Conservation (phyloP, 2,888 invertebrate genomes). For the Dynastes maya region DNA sequence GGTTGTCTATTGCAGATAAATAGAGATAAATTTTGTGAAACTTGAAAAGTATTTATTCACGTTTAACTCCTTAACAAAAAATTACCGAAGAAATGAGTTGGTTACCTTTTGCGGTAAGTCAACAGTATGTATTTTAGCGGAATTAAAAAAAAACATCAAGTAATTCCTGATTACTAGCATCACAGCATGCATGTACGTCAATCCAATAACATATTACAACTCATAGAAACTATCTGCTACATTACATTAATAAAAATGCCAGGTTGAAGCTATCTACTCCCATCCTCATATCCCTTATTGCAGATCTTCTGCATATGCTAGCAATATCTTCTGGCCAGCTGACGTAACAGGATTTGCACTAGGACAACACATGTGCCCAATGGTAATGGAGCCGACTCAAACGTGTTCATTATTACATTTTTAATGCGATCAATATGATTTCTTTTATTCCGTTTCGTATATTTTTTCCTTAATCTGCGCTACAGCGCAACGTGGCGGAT, state of each 20-base stretch:
- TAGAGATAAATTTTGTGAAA: no score
- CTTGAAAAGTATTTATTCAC: no score
- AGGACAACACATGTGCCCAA: conserved; percentile 60
- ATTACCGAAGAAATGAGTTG: no score
- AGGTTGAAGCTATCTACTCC: conserved; percentile 1
- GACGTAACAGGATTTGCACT: conserved; percentile 61
- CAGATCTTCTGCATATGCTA: conserved; percentile 62
- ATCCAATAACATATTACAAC: no score
- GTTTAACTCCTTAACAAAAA: no score
- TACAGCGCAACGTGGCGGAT: conserved; percentile 5
- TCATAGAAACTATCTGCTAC: no score
- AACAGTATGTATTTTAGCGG: no score
- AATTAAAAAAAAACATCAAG: no score
- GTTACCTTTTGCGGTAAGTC: no score
- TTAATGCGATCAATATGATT: conserved; percentile 60
- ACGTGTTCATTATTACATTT: conserved; percentile 62
- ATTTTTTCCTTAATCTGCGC: conserved; percentile 30
- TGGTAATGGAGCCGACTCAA: conserved; percentile 59
- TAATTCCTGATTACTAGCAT: no score
- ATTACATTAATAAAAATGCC: conserved; percentile 26
- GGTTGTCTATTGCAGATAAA: no score
- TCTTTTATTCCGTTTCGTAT: conserved; percentile 44
- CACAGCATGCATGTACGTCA: no score
- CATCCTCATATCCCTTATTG: conserved; percentile 53
- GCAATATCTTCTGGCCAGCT: conserved; percentile 60